Percentiles rank a stretch among this genome's conserved stretches.
Evolutionary conservation across 2,797 vertebrate genomes (phyloP).

Genomic region (Lepus oiostolus): DNA sequence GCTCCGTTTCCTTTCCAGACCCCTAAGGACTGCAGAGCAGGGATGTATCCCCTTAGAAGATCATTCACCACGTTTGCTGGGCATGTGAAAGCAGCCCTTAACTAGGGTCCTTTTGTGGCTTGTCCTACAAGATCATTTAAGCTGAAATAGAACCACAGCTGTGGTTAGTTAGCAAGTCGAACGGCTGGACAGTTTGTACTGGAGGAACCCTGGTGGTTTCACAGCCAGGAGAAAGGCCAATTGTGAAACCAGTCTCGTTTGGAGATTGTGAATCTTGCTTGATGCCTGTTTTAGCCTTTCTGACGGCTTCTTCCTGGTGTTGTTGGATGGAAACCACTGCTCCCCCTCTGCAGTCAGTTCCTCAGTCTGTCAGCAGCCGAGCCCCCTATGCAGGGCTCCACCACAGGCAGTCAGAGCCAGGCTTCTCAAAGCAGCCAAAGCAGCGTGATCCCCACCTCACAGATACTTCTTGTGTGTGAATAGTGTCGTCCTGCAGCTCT

Average conservation of each 20-base stretch:
- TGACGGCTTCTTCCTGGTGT: conserved; percentile 86
- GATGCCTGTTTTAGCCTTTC: conserved; percentile 86
- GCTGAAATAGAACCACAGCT: conserved; percentile 75
- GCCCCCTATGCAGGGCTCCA: conserved; percentile 81
- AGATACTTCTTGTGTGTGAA: conserved; percentile 84
- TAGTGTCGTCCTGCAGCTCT: conserved; percentile 87
- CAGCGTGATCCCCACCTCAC: conserved; percentile 82
- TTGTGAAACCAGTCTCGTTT: conserved; percentile 65
- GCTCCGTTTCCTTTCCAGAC: conserved; percentile 77
- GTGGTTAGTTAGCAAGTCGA: conserved; percentile 68
- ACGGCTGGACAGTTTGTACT: conserved; percentile 52
- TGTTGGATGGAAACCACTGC: conserved; percentile 83
- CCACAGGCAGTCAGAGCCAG: conserved; percentile 84
- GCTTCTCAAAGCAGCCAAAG: conserved; percentile 75
- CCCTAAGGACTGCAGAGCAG: conserved; percentile 85
- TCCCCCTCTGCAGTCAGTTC: conserved; percentile 81
- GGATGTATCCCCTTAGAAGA: conserved; percentile 80
- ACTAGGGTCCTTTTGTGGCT: conserved; percentile 68
- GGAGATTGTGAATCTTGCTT: conserved; percentile 62
- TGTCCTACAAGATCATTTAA: conserved; percentile 75
- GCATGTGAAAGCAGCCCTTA: conserved; percentile 83
- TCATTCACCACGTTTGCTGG: conserved; percentile 75
- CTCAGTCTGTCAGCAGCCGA: conserved; percentile 82
- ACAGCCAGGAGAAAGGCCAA: conserved; percentile 65
- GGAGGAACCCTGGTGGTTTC: conserved; percentile 73